Conservation (phyloP, 2,113 vertebrate species). For the Meleagris gallopavo region DNA sequence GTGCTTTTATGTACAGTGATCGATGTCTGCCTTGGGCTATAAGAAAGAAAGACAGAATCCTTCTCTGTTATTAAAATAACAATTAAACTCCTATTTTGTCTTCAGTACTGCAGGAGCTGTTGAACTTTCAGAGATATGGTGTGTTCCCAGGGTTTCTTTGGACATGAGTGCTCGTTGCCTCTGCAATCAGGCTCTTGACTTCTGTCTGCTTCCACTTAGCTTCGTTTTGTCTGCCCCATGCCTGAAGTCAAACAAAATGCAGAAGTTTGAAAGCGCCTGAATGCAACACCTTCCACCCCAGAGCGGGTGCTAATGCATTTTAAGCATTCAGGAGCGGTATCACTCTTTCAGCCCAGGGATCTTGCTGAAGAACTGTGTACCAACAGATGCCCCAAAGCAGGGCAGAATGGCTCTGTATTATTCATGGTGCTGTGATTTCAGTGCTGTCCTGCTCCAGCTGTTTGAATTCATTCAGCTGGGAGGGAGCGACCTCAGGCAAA, state of each 20-base stretch:
- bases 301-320: neutral
- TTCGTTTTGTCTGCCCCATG: neutral
- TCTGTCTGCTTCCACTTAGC: neutral
- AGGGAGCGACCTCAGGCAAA: neutral
- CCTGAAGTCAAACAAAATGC: neutral
- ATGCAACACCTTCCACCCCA: neutral
- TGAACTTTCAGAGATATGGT: neutral
- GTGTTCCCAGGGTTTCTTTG: neutral
- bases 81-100: neutral
- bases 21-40: neutral
- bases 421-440: neutral
- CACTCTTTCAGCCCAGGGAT: neutral
- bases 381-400: neutral
- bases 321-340: neutral
- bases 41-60: neutral
- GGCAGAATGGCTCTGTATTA: neutral
- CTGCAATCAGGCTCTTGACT: neutral
- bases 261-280: neutral
- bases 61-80: neutral
- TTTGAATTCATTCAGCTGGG: neutral
- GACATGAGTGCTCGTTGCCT: too few relatives aligned
- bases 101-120: neutral
- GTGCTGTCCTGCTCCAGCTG: neutral
- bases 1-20: neutral
- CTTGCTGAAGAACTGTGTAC: neutral